These are phyloP conservation scores for Serinus canaria DNA, from an alignment of 2,113 vertebrate genomes.

Conservation along the genomic window DNA sequence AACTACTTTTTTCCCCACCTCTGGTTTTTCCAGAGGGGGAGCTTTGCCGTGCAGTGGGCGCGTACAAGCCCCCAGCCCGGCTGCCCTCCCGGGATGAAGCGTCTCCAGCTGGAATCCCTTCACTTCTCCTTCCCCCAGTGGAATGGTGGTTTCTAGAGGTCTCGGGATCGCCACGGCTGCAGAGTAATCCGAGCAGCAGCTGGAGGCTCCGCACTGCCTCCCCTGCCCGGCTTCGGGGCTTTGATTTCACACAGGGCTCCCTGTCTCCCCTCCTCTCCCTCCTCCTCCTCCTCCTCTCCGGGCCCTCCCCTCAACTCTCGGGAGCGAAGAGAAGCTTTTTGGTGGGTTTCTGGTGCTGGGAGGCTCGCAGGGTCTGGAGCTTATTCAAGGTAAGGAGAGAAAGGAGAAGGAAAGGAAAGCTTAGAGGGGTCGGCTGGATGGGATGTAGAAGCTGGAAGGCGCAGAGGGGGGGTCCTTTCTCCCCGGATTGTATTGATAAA, in stretches of 20 bases:
- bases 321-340: not conserved
- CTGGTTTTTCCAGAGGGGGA: not conserved
- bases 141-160: not conserved
- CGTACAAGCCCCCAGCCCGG: not conserved
- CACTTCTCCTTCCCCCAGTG: not conserved
- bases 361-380: not conserved
- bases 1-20: not conserved
- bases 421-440: not conserved
- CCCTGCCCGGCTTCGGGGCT: slow-evolving; percentile 1
- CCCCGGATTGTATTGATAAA: not conserved
- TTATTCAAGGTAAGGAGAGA: not conserved
- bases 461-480: not conserved
- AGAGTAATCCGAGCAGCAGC: slow-evolving; percentile 55
- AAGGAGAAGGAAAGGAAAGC: not conserved
- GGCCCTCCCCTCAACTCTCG: not conserved
- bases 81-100: not conserved
- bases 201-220: slow-evolving; percentile 47
- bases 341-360: not conserved
- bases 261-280: not conserved
- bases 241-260: slow-evolving; percentile 30
- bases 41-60: not conserved
- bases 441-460: not conserved
- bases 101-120: not conserved
- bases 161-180: slow-evolving; percentile 49
- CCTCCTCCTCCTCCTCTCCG: not conserved